Evolutionary conservation across 2,113 vertebrate genomes (phyloP).

Genomic region (Dolichotis patagonum): DNA sequence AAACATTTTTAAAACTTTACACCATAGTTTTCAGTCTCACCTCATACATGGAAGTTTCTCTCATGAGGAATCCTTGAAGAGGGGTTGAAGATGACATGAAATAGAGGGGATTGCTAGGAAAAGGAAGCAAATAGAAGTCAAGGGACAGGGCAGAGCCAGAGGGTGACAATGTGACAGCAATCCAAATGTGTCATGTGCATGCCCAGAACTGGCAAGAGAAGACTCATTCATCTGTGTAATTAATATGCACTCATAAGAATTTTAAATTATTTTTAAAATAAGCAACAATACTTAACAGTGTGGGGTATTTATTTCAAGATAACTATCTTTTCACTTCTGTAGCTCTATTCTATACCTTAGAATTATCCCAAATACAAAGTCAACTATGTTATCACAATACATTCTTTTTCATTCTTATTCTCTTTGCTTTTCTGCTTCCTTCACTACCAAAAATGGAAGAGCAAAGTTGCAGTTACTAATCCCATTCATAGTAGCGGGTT

Average conservation of each 20-base stretch:
- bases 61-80: background rate
- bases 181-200: background rate
- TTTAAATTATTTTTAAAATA: background rate
- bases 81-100: background rate
- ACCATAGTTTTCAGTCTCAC: background rate
- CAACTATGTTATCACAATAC: background rate
- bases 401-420: background rate
- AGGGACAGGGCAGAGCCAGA: background rate
- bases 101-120: background rate
- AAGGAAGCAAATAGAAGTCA: background rate
- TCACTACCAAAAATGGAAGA: background rate
- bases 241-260: background rate
- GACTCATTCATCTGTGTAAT: background rate
- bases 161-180: background rate
- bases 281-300: background rate
- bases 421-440: background rate
- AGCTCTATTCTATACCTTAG: background rate
- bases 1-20: background rate
- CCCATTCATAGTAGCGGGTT: background rate
- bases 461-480: background rate
- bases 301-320: background rate
- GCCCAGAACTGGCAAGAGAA: background rate
- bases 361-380: background rate
- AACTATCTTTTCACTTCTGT: constrained; percentile 28
- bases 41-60: background rate